Base-by-base conservation (phyloP, 2,797 vertebrate species). In the Prionace glauca region DNA sequence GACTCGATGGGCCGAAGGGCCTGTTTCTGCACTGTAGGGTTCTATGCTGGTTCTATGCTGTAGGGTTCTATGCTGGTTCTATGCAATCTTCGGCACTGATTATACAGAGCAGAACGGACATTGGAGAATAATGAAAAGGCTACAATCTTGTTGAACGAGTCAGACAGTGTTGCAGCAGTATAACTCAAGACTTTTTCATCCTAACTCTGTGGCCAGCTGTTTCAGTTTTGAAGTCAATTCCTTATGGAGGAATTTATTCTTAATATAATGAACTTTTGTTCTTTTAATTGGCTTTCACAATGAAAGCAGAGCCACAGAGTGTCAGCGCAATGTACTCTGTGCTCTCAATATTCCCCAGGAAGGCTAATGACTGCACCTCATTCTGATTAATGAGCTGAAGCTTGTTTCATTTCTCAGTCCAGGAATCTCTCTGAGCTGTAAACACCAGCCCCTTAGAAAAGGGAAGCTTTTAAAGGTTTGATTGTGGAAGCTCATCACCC, bases 321-420 rank as follows among this genome's bases (percentile, higher is more conserved):
- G 50, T 88, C 87, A 90, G 29, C 32, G 56, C 56, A 32, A 26
- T 18, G 16, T 29, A 50, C 62, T 20, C 90, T 24, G 32, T 36
- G 22, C 36, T 18, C 62, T 92, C 41, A n/a, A 92, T 92, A 69
- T 69, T 84, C n/a, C 90, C 90, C 20, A 18, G 69, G 36, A 92
- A 69, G 9, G 14, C 36, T 92, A 41, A 69, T 69, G n/a, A 92
- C 90, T 92, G 62, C n/a, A 4, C n/a, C 69, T 69, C 4, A 67
- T 69, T 36, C 90, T 67, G 62, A 69, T 92, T 69, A 92, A 92
- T 92, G 62, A 69, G n/a, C 32, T 92, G 90, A 69, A 92, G 41
- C 16, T 10, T 92, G 90, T 92, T 92, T 92, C n/a, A 92, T 69
- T 92, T 92, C 90, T 36, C 90, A 92, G n/a, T 92, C 3, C n/a